Conservation (phyloP, 1,140 invertebrate genomes). For the Elysia chlorotica region DNA sequence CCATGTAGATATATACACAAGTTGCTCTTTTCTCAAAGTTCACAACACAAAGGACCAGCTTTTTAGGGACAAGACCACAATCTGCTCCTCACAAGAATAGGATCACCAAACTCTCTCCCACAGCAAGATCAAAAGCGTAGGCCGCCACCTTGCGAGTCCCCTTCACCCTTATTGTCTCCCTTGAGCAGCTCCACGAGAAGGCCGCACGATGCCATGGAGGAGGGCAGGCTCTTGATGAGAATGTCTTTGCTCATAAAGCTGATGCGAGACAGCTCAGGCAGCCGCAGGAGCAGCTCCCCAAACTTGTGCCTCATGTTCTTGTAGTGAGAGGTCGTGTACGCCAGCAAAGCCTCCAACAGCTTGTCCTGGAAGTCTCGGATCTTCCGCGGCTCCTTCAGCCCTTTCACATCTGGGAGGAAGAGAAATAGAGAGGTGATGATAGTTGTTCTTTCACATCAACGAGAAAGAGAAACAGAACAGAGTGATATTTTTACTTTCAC, state of each 20-base stretch:
- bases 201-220: constrained; percentile 85
- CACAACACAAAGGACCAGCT: no score
- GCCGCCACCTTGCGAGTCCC: not conserved
- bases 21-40: no score
- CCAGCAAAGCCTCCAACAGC: constrained; percentile 87
- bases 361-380: constrained; percentile 92
- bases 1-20: no score
- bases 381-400: constrained; percentile 87
- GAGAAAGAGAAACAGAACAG: no score
- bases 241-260: constrained; percentile 91
- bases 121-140: not conserved
- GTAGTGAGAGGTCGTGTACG: constrained; percentile 90
- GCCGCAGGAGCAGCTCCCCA: constrained; percentile 87
- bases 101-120: no score
- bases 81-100: no score
- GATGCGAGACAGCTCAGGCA: constrained; percentile 91
- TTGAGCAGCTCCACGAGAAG: constrained; percentile 92
- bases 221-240: constrained; percentile 67
- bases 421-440: no score
- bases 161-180: constrained; percentile 41
- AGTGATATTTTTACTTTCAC: no score
- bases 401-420: constrained; percentile 85
- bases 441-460: no score
- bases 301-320: constrained; percentile 92
- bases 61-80: no score